phyloP scores from a whole-genome alignment of 2,888 invertebrate genomes.

The Rotaria socialis region DNA sequence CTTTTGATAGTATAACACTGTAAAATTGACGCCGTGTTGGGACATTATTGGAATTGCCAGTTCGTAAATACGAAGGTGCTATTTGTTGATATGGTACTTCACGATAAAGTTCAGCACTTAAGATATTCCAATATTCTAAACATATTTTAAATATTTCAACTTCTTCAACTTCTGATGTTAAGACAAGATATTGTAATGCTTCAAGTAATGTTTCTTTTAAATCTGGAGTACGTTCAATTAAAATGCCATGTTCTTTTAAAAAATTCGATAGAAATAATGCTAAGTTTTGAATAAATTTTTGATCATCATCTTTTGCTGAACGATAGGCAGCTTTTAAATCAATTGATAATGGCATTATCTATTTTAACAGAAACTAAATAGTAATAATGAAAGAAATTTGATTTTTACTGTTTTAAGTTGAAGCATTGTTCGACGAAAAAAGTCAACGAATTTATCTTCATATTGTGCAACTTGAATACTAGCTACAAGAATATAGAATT shows the following conservation, averaged over 20 bases:
- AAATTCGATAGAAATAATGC: constrained; percentile 93
- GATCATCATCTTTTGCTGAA: constrained; percentile 87
- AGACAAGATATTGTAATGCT: constrained; percentile 59
- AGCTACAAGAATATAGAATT: constrained; percentile 57
- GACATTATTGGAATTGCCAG: constrained; percentile 36
- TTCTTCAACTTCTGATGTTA: constrained; percentile 87
- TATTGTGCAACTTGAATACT: constrained; percentile 78
- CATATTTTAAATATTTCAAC: constrained; percentile 99
- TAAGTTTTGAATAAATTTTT: constrained; percentile 96
- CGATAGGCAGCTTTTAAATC: constrained; percentile 91
- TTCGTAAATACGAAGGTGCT: constrained; percentile 37
- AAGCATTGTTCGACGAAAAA: constrained; percentile 85
- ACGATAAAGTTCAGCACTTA: constrained; percentile 79
- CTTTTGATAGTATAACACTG: constrained; percentile 59
- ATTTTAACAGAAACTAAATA: constrained; percentile 43
- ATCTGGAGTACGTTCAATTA: constrained; percentile 66
- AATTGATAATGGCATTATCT: constrained; percentile 80
- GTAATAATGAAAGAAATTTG: too few relatives aligned
- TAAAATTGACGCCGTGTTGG: constrained; percentile 58
- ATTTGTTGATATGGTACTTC: constrained; percentile 71
- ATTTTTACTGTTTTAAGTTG: constrained; percentile 70
- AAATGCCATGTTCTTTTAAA: constrained; percentile 85
- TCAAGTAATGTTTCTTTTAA: constrained; percentile 45
- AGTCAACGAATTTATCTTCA: constrained; percentile 81
- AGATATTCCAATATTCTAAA: constrained; percentile 92